A percentile compares a stretch with the other conserved stretches of the same genome.
Conservation (phyloP, 1,140 invertebrate genomes). For the Drosophila ananassae region DNA sequence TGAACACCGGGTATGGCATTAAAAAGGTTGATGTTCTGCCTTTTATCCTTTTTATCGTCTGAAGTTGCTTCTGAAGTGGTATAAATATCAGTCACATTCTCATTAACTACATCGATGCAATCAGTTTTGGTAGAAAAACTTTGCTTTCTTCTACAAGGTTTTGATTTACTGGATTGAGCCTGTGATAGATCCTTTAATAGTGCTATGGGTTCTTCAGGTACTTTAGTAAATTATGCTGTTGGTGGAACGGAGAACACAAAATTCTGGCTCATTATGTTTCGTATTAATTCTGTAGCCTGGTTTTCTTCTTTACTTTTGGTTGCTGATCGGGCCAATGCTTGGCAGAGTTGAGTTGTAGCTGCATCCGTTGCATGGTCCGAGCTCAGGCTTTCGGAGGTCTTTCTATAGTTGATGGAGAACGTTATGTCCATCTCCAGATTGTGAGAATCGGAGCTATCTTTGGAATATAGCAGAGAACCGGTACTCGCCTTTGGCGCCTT, state of each 20-base stretch:
- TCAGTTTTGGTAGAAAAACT: conserved; percentile 80
- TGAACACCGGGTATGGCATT: conserved; percentile 76
- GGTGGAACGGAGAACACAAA: conserved; percentile 88
- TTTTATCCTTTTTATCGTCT: conserved; percentile 70
- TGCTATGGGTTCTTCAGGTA: conserved; percentile 79
- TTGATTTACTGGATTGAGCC: conserved; percentile 63
- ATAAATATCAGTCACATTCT: conserved; percentile 51
- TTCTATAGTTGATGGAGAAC: conserved; percentile 67
- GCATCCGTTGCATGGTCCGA: conserved; percentile 86
- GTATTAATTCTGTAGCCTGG: conserved; percentile 89
- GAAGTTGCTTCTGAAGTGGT: conserved; percentile 47
- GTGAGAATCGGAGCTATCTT: conserved; percentile 79
- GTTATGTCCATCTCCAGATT: conserved; percentile 81
- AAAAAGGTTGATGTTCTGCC: conserved; percentile 54
- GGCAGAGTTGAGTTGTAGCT: conserved; percentile 86
- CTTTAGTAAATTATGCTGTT: conserved; percentile 63
- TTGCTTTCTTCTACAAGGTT: conserved; percentile 81
- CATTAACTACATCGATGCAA: conserved; percentile 52
- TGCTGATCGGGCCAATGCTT: conserved; percentile 84
- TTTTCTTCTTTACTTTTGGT: conserved; percentile 84
- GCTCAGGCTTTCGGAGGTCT: conserved; percentile 85
- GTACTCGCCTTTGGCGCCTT: conserved; percentile 44
- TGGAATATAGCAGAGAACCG: conserved; percentile 55
- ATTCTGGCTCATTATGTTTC: conserved; percentile 89
- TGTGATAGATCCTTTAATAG: conserved; percentile 76